These are phyloP conservation scores for Notechis scutatus DNA, from an alignment of 2,113 vertebrate species.

Conservation along the genomic window DNA sequence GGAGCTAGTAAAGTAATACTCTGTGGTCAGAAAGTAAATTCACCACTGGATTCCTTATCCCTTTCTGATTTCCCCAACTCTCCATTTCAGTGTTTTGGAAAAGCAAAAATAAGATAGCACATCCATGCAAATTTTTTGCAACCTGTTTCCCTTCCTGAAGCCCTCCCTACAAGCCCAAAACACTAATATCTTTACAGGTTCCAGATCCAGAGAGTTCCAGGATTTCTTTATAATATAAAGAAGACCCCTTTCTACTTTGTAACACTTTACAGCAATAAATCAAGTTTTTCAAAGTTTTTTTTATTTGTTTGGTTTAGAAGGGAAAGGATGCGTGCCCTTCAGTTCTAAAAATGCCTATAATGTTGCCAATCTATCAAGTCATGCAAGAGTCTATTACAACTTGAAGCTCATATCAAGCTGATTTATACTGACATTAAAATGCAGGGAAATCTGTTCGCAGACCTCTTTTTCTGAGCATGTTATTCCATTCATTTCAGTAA, in stretches of 20 bases:
- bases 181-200: not conserved
- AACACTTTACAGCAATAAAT: not conserved
- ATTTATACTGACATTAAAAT: not conserved
- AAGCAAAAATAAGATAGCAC: not conserved
- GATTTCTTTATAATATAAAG: not conserved
- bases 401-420: not conserved
- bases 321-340: not conserved
- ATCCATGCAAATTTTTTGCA: not conserved
- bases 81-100: not conserved
- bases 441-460: not conserved
- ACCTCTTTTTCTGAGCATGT: not conserved
- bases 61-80: not conserved
- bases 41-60: not conserved
- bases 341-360: not conserved
- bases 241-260: not conserved
- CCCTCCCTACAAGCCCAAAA: not conserved
- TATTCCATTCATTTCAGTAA: constrained; percentile 13
- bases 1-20: not conserved
- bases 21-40: not conserved
- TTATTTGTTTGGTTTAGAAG: not conserved
- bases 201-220: not conserved
- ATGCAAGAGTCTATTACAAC: not conserved
- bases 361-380: not conserved
- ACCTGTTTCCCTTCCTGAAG: not conserved
- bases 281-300: not conserved